phyloP scores from a whole-genome alignment of 2,888 invertebrate species.

The Polyommatus icarus region DNA sequence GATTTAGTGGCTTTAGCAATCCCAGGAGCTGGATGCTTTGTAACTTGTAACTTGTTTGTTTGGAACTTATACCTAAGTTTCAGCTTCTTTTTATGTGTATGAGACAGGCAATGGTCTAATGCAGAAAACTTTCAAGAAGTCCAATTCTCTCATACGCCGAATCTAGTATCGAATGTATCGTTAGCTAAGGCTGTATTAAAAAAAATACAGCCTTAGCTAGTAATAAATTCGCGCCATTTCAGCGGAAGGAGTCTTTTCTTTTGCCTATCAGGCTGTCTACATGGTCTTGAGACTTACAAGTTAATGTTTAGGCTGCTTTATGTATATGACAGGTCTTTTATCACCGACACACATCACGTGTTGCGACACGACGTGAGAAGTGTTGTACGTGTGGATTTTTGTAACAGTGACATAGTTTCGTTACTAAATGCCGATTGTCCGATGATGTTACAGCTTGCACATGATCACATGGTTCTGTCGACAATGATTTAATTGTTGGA shows the following conservation, averaged over 20 bases:
- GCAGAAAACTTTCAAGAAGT: no score
- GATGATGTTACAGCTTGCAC: not conserved
- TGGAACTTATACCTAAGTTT: no score
- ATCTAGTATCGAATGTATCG: no score
- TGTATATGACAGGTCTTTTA: not conserved
- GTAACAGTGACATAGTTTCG: conserved; percentile 18
- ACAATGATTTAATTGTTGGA: not conserved
- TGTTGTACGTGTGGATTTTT: conserved; percentile 14
- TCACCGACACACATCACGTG: not conserved
- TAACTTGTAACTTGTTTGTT: no score
- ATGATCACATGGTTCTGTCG: conserved; percentile 16
- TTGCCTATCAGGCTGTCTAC: not conserved
- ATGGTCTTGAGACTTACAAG: not conserved
- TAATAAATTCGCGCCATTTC: no score
- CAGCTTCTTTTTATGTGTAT: no score
- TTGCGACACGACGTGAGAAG: conserved; percentile 15
- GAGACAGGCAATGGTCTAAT: no score
- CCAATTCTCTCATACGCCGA: no score
- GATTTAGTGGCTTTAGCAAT: no score
- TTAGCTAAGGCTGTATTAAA: no score
- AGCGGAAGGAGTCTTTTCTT: not conserved
- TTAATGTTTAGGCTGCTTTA: not conserved
- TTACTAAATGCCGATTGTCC: conserved; percentile 15
- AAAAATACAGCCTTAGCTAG: no score
- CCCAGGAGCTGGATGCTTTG: no score